These are phyloP conservation scores for Cranoglanis bouderius DNA, from an alignment of 2,113 vertebrate genomes.

Conservation along the genomic window DNA sequence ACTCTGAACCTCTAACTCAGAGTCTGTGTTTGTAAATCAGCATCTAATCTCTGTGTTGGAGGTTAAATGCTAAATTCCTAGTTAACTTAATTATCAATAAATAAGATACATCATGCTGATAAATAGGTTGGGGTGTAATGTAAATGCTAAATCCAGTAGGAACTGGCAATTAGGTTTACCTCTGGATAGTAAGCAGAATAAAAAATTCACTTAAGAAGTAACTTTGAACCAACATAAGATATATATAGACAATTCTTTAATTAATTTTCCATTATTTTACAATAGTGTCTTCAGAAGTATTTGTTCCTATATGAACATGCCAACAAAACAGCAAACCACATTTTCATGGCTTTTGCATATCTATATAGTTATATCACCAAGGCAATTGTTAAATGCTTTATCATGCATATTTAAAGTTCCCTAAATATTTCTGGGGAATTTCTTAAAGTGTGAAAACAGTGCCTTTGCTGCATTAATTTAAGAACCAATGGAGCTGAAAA, in stretches of 20 bases:
- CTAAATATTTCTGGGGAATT: background rate
- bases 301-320: background rate
- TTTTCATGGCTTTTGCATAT: conserved; percentile 6
- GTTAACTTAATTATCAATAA: background rate
- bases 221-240: conserved; percentile 25
- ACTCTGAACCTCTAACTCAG: conserved; percentile 9
- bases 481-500: background rate
- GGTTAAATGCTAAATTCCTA: background rate
- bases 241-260: conserved; percentile 10
- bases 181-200: background rate
- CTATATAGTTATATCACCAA: background rate
- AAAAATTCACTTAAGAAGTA: background rate
- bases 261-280: background rate
- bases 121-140: background rate
- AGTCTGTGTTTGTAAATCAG: background rate
- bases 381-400: background rate
- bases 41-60: background rate
- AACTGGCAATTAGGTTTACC: background rate
- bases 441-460: background rate
- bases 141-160: background rate
- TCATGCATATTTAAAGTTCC: conserved; percentile 11
- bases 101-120: background rate
- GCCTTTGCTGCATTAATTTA: background rate
- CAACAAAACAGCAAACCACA: background rate
- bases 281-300: conserved; percentile 12